Conservation (phyloP, 2,888 invertebrate genomes). For the Girardia tigrina region DNA sequence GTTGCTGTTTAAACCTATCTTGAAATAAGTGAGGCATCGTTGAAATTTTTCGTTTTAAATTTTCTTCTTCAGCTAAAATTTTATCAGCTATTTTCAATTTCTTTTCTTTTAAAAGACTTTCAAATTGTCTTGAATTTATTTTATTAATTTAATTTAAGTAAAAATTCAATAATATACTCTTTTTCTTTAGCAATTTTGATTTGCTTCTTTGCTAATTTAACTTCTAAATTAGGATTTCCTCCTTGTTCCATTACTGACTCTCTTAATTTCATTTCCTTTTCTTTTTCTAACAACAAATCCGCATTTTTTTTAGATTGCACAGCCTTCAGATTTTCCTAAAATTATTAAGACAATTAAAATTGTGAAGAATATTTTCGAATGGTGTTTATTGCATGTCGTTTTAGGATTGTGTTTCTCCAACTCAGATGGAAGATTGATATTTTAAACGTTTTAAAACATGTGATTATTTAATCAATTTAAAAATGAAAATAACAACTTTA, state of each 20-base stretch:
- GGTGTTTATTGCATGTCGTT: too few relatives aligned
- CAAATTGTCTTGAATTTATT: neutral
- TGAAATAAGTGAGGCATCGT: slow-evolving; percentile 1
- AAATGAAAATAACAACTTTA: too few relatives aligned
- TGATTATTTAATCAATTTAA: too few relatives aligned
- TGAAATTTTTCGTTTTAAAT: neutral
- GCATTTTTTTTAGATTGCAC: neutral
- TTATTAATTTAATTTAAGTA: too few relatives aligned
- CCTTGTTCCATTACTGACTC: neutral
- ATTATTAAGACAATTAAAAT: too few relatives aligned
- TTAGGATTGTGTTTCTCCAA: too few relatives aligned
- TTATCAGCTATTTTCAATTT: slow-evolving; percentile 10
- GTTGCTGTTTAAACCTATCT: neutral
- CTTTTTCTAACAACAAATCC: neutral
- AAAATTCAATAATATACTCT: neutral
- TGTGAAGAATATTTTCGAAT: too few relatives aligned
- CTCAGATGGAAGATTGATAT: too few relatives aligned
- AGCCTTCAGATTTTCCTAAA: neutral
- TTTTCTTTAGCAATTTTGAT: neutral
- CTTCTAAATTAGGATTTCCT: neutral
- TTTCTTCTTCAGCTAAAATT: neutral
- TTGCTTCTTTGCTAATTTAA: neutral
- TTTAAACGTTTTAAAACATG: too few relatives aligned
- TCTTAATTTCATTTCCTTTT: neutral
- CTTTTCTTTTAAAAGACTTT: neutral